These are phyloP conservation scores for Engraulis encrasicolus DNA, from an alignment of 2,113 vertebrate species.

Conservation along the genomic window DNA sequence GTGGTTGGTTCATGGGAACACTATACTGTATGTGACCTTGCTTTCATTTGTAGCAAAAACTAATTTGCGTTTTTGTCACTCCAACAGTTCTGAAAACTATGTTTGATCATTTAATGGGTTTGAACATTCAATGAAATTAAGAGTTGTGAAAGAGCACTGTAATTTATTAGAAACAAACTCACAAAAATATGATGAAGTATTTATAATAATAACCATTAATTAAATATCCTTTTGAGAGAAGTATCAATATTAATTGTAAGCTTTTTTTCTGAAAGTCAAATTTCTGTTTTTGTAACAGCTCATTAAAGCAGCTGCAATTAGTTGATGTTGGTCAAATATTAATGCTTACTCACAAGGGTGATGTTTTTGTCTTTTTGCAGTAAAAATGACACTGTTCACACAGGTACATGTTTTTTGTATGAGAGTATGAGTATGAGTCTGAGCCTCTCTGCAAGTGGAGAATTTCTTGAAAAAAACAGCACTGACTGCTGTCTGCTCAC, in stretches of 20 bases:
- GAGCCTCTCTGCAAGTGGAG: too few species aligned
- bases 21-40: too few species aligned
- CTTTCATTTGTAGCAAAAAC: too few species aligned
- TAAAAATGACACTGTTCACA: too few species aligned
- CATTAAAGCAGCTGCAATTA: slow-evolving; percentile 3
- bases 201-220: not conserved
- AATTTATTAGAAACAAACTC: not conserved
- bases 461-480: too few species aligned
- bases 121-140: too few species aligned
- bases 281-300: not conserved
- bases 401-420: too few species aligned
- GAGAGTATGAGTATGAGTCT: too few species aligned
- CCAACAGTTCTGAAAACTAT: not conserved
- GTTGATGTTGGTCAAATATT: not conserved
- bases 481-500: too few species aligned
- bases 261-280: not conserved
- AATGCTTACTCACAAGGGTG: too few species aligned
- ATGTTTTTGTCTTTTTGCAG: too few species aligned
- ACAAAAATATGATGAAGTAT: slow-evolving; percentile 5
- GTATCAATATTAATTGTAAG: not conserved
- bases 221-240: not conserved
- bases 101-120: not conserved
- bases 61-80: not conserved
- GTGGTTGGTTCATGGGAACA: not conserved
- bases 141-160: not conserved